These are phyloP conservation scores for Pseudomyrmex cubaensis DNA, from an alignment of 1,140 invertebrate species.

Conservation along the genomic window DNA sequence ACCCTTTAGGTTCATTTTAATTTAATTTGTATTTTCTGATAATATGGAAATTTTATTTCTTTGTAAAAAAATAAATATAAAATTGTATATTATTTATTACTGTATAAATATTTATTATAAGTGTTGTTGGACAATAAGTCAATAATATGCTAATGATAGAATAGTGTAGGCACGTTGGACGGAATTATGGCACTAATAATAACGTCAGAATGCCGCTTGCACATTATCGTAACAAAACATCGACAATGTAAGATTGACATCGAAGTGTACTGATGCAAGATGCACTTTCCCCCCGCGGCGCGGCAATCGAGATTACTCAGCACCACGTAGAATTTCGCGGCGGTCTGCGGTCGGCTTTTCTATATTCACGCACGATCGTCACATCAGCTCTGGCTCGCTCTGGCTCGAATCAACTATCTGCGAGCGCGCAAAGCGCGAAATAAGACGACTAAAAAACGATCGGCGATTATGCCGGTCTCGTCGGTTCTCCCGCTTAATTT, in stretches of 20 bases:
- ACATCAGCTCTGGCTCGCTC: slow-evolving; percentile 65
- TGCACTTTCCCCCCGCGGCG: slow-evolving; percentile 51
- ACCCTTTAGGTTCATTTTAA: too few species aligned
- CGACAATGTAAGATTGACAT: slow-evolving; percentile 46
- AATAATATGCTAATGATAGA: too few species aligned
- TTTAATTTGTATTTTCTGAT: too few species aligned
- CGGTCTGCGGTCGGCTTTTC: slow-evolving; percentile 75
- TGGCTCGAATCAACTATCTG: slow-evolving; percentile 40
- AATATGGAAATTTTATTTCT: too few species aligned
- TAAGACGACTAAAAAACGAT: slow-evolving; percentile 24
- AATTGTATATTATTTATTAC: too few species aligned
- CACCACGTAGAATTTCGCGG: slow-evolving; percentile 42
- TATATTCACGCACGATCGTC: slow-evolving; percentile 78
- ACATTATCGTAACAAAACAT: slow-evolving; percentile 6
- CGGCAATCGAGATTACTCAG: slow-evolving; percentile 60
- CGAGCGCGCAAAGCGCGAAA: not conserved
- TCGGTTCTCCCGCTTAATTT: slow-evolving; percentile 24
- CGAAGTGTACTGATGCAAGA: slow-evolving; percentile 52
- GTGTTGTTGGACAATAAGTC: too few species aligned
- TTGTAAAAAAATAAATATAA: too few species aligned
- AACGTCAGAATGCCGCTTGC: not conserved
- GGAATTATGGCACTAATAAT: not conserved
- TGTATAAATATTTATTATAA: too few species aligned
- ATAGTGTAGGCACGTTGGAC: not conserved
- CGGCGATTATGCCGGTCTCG: slow-evolving; percentile 9